Evolutionary conservation across 2,888 invertebrate genomes (phyloP).

Genomic region (Gortyna flavago): DNA sequence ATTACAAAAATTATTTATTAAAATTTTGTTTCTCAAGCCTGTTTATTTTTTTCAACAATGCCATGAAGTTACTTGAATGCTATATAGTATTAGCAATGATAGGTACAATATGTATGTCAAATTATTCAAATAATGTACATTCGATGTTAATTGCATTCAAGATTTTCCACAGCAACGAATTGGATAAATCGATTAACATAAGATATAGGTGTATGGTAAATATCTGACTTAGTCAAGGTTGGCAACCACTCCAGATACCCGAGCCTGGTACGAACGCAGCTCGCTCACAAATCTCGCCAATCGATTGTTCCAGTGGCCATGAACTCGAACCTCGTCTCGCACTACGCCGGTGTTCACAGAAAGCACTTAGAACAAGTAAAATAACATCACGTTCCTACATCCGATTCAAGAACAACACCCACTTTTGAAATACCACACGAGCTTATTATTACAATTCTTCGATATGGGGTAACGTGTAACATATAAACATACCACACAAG

Average conservation of each 20-base stretch:
- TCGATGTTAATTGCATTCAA: background rate
- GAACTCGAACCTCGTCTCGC: conserved; percentile 80
- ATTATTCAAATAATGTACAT: background rate
- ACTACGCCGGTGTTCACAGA: conserved; percentile 70
- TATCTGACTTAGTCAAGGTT: conserved; percentile 74
- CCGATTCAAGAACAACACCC: conserved; percentile 65
- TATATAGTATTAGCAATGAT: background rate
- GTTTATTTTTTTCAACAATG: background rate
- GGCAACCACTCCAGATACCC: conserved; percentile 67
- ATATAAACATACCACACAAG: conserved; percentile 33
- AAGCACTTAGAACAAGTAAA: conserved; percentile 73
- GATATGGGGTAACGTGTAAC: conserved; percentile 33
- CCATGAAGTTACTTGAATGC: background rate
- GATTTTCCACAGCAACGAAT: background rate
- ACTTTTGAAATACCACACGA: conserved; percentile 50
- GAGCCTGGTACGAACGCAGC: conserved; percentile 69
- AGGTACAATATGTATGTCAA: background rate
- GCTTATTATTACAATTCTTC: conserved; percentile 53
- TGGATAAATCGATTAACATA: conserved; percentile 39
- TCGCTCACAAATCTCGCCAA: conserved; percentile 77
- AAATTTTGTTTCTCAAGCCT: background rate
- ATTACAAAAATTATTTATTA: background rate
- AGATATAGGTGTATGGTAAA: conserved; percentile 53
- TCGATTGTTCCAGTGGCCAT: conserved; percentile 87
- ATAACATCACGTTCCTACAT: conserved; percentile 72